Conservation (phyloP, 2,797 vertebrate species). For the Peromyscus nudipes region DNA sequence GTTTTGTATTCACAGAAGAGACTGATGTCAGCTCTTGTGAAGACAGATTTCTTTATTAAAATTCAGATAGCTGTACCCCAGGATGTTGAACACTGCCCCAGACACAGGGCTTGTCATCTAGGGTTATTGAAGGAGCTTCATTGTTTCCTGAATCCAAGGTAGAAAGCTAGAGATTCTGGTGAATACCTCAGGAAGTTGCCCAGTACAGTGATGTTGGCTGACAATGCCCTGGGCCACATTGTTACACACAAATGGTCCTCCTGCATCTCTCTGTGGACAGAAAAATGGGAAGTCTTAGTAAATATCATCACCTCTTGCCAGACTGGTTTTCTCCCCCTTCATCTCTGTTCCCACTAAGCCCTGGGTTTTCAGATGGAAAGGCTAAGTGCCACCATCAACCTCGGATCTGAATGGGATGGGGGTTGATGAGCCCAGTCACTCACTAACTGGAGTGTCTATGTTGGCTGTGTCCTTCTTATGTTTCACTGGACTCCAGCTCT, state of each 20-base stretch:
- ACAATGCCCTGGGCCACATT: neutral
- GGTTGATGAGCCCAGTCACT: neutral
- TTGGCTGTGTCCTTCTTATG: neutral
- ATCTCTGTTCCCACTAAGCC: neutral
- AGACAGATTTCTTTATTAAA: neutral
- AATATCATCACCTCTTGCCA: neutral
- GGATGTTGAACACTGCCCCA: neutral
- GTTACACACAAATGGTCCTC: neutral
- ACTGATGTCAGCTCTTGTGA: neutral
- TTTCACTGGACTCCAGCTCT: neutral
- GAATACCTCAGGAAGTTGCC: neutral
- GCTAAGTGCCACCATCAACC: fast-evolving
- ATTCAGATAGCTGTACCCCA: neutral
- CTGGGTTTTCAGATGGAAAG: too few relatives aligned
- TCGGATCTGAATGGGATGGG: neutral
- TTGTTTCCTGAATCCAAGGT: neutral
- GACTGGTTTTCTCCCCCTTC: too few relatives aligned
- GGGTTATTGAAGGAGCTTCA: neutral
- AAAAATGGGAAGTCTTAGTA: neutral
- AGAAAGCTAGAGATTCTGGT: neutral
- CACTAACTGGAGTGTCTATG: too few relatives aligned
- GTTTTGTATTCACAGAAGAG: neutral
- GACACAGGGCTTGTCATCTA: neutral
- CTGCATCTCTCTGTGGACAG: neutral
- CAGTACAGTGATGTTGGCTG: neutral